Conservation (phyloP, 2,113 vertebrate species). For the Macaca nemestrina region DNA sequence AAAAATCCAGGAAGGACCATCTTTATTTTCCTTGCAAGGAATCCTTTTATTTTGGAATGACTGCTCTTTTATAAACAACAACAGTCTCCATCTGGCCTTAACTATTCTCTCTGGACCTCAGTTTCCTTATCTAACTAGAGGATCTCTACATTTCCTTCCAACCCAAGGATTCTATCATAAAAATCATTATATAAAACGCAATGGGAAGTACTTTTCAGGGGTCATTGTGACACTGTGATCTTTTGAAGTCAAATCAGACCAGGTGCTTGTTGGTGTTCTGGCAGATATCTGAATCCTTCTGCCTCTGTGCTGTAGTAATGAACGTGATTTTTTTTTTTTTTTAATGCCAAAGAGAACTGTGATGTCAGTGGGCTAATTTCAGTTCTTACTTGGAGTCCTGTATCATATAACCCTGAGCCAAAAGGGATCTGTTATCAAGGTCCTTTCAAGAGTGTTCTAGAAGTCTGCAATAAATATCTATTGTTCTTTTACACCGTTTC, state of each 20-base stretch:
- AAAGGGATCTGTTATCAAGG: neutral
- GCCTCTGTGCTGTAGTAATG: neutral
- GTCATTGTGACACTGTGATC: neutral
- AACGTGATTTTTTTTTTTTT: neutral
- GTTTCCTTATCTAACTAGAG: neutral
- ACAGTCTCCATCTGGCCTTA: neutral
- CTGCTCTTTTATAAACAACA: neutral
- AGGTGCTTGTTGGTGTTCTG: neutral
- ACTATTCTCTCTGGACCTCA: neutral
- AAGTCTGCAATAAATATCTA: slow-evolving; percentile 14
- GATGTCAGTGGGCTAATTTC: neutral
- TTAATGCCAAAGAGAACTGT: neutral
- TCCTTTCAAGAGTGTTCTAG: neutral
- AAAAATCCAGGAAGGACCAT: neutral
- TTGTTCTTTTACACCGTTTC: slow-evolving; percentile 5
- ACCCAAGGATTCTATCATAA: neutral
- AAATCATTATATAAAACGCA: neutral
- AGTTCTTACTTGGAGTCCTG: neutral
- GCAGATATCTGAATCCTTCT: neutral
- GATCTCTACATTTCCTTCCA: neutral
- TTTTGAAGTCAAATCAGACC: slow-evolving; percentile 1
- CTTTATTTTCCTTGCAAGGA: neutral
- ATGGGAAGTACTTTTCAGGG: neutral
- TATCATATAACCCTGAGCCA: neutral
- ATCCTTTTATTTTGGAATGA: neutral